These are phyloP conservation scores for Trichopria drosophilae DNA, from an alignment of 2,888 invertebrate genomes.

Conservation along the genomic window DNA sequence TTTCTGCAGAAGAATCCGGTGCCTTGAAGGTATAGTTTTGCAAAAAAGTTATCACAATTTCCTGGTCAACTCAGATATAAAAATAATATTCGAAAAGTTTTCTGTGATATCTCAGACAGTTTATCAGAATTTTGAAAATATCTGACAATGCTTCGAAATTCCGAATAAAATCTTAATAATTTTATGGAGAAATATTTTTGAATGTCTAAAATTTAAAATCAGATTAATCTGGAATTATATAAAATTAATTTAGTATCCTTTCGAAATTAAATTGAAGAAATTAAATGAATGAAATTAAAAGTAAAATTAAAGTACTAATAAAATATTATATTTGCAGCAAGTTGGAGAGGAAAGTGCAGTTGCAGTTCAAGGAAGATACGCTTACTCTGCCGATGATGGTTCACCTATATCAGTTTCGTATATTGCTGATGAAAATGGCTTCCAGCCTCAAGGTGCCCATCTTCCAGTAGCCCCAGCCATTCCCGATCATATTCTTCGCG, in stretches of 20 bases:
- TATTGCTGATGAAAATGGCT: conserved; percentile 57
- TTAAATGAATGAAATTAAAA: neutral
- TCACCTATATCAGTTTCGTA: conserved; percentile 53
- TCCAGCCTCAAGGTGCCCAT: conserved; percentile 56
- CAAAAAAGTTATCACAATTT: too few relatives aligned
- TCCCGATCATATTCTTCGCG: conserved; percentile 54
- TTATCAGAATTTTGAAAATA: neutral
- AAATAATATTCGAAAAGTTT: too few relatives aligned
- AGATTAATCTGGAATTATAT: too few relatives aligned
- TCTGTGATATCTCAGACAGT: too few relatives aligned
- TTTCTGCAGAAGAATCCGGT: conserved; percentile 55
- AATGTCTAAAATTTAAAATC: too few relatives aligned
- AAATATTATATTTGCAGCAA: neutral
- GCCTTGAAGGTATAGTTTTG: conserved; percentile 42
- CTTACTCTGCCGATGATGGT: conserved; percentile 57
- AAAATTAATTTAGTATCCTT: too few relatives aligned
- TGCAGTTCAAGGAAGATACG: conserved; percentile 53
- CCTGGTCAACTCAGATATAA: too few relatives aligned
- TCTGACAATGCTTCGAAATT: neutral
- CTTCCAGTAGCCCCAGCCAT: conserved; percentile 53
- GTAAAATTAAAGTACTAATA: conserved; percentile 14
- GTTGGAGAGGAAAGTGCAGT: conserved; percentile 37
- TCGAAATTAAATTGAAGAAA: too few relatives aligned
- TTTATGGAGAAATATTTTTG: too few relatives aligned
- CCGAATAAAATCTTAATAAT: too few relatives aligned